A percentile compares a stretch with the other conserved stretches of the same genome.
Evolutionary conservation across 2,888 invertebrate genomes (phyloP).

Genomic region (Ernsta delagoae): DNA sequence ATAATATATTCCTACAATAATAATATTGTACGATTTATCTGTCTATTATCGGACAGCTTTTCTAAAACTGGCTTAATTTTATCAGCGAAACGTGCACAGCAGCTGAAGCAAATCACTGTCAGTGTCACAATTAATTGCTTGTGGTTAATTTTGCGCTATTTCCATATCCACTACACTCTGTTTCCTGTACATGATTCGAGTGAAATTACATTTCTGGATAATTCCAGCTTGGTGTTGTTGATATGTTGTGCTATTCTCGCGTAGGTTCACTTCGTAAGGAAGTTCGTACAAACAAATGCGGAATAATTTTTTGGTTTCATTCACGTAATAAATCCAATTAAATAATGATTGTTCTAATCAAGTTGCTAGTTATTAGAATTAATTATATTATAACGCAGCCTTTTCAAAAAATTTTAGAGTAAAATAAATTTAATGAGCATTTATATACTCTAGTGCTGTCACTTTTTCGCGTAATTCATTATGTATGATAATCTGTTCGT

Average conservation of each 20-base stretch:
- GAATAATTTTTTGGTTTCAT: too few relatives aligned
- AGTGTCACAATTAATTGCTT: slow-evolving; percentile 40
- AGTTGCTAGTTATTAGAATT: too few relatives aligned
- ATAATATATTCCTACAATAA: too few relatives aligned
- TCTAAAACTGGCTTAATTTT: slow-evolving; percentile 23
- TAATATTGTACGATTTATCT: too few relatives aligned
- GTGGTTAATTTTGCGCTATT: slow-evolving; percentile 36
- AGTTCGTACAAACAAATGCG: too few relatives aligned
- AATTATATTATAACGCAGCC: too few relatives aligned
- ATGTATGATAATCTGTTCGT: slow-evolving; percentile 6
- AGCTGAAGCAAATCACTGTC: slow-evolving; percentile 42
- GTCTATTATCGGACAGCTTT: background rate
- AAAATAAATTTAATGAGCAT: slow-evolving; percentile 1
- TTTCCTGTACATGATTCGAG: slow-evolving; percentile 22
- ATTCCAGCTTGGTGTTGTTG: slow-evolving; percentile 14
- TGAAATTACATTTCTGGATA: slow-evolving; percentile 33
- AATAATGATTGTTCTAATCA: too few relatives aligned
- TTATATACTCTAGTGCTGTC: slow-evolving; percentile 7
- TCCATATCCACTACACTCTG: slow-evolving; percentile 17
- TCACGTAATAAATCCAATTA: too few relatives aligned
- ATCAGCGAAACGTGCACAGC: slow-evolving; percentile 34
- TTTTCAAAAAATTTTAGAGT: too few relatives aligned
- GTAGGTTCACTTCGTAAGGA: too few relatives aligned
- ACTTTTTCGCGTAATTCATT: slow-evolving; percentile 17
- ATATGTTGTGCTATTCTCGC: background rate